A percentile compares a stretch with the other conserved stretches of the same genome.
Conservation (phyloP, 2,113 vertebrate genomes). For the Tetrax tetrax region DNA sequence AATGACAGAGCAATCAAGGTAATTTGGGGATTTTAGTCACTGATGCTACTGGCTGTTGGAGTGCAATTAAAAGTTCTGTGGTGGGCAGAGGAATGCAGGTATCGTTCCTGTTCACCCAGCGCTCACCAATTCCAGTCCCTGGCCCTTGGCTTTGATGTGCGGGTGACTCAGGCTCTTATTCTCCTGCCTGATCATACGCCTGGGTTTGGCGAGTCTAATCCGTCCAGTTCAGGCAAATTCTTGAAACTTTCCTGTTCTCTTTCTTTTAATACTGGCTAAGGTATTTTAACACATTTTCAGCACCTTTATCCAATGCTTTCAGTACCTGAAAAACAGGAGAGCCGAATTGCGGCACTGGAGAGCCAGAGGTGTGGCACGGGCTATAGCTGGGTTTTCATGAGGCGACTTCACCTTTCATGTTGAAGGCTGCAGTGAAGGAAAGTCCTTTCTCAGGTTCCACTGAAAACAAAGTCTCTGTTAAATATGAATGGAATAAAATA, state of each 20-base stretch:
- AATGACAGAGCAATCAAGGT: slow-evolving; percentile 86
- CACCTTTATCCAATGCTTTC: background rate
- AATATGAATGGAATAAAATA: background rate
- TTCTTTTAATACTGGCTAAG: background rate
- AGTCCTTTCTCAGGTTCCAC: background rate
- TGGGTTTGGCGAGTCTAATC: slow-evolving; percentile 19
- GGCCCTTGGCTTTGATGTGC: slow-evolving; percentile 49
- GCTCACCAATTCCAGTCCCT: slow-evolving; percentile 28
- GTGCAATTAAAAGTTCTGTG: slow-evolving; percentile 63
- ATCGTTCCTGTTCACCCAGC: slow-evolving; percentile 29
- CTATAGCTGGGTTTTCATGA: background rate
- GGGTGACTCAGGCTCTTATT: slow-evolving; percentile 54
- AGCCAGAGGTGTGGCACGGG: background rate
- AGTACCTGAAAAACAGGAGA: background rate
- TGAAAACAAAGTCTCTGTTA: background rate
- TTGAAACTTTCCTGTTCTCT: slow-evolving; percentile 26
- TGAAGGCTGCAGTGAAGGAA: background rate
- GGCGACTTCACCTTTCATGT: background rate
- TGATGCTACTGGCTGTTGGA: slow-evolving; percentile 67
- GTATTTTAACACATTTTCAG: background rate
- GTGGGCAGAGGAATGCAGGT: slow-evolving; percentile 53
- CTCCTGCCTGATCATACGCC: slow-evolving; percentile 7
- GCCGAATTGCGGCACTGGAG: background rate
- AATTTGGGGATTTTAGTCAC: slow-evolving; percentile 66
- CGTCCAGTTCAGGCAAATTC: slow-evolving; percentile 40